Conservation (phyloP, 2,113 vertebrate genomes). For the Etheostoma cragini region DNA sequence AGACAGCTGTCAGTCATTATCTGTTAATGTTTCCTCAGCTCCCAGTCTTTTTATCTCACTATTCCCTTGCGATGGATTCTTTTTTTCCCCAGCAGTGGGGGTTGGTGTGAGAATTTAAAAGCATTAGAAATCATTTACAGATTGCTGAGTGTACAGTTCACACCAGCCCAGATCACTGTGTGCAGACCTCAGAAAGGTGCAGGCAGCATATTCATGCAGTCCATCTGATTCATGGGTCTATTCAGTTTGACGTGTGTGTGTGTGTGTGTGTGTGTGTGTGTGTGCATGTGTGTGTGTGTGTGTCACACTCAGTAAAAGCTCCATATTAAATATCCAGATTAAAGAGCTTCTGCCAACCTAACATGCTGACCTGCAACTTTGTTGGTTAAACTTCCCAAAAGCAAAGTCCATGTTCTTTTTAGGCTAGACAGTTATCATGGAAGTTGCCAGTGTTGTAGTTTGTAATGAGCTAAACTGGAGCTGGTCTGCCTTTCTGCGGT, state of each 20-base stretch:
- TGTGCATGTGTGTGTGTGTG: conserved; percentile 16
- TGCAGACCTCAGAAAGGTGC: conserved; percentile 52
- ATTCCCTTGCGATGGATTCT: conserved; percentile 45
- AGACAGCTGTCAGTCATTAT: conserved; percentile 56
- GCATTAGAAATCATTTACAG: conserved; percentile 75
- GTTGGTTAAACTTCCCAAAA: conserved; percentile 56
- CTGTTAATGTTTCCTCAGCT: conserved; percentile 59
- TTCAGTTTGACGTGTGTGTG: conserved; percentile 55
- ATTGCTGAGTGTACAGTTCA: conserved; percentile 71
- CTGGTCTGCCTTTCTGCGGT: conserved; percentile 21
- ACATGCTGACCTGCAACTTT: conserved; percentile 73
- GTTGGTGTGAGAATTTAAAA: conserved; percentile 63
- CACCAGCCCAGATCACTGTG: conserved; percentile 33
- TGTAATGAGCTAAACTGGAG: conserved; percentile 38
- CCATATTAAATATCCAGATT: conserved; percentile 62
- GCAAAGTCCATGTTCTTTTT: conserved; percentile 49
- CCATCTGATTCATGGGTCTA: conserved; percentile 65
- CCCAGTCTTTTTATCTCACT: conserved; percentile 55
- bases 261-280: neutral
- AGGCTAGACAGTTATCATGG: conserved; percentile 9
- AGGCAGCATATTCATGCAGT: conserved; percentile 61
- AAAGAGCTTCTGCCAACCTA: conserved; percentile 30
- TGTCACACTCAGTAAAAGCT: conserved; percentile 50
- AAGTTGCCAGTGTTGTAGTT: conserved; percentile 24
- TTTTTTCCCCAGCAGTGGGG: conserved; percentile 31